Base-by-base conservation (phyloP, 2,797 vertebrate species). In the Sardinella longiceps region DNA sequence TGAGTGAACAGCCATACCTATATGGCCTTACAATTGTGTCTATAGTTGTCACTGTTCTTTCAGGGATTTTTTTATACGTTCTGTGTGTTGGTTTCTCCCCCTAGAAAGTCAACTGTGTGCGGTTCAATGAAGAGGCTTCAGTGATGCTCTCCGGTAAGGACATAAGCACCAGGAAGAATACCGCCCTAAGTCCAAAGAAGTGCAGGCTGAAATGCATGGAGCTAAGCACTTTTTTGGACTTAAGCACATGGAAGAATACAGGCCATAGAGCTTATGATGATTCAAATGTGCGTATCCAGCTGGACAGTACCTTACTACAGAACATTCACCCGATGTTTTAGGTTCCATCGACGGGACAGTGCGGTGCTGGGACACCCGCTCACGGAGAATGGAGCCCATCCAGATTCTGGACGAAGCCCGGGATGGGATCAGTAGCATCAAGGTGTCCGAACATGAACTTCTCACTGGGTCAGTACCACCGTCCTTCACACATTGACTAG, bases 361-460 rank as follows among this genome's bases (percentile, higher is more conserved):
- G n/a, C 94, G 97, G 0, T 98, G 98, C 91, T 99, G 98, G 97
- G 98, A 98, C 89, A 96, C 95, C 28, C 95, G 97, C 25, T 98
- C 98, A 0, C 95, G 96, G 58, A 94, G 90, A 88, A 94, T 93
- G 0, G 96, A 97, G 82, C 95, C 98, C 0, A 92, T 99, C 63
- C 98, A 99, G 92, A 91, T 95, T 6, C 87, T 99, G 66, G 96
- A 97, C 0, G 98, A 99, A 84, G 96, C 98, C 74, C 94, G 91
- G 15, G 98, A 99, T 5, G 90, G 98, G 0, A n/a, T 99, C 86
- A 98, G 97, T 93, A 98, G 97, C n/a, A 83, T 99, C 84, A 97
- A 97, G 81, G 95, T 99, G 89, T 95, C 92, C 0, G 92, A 95
- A 58, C 95, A 98, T 0, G 97, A 99, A 91, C 93, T 99, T 88